Conservation (phyloP, 2,797 vertebrate genomes). For the Taenioides sp. region DNA sequence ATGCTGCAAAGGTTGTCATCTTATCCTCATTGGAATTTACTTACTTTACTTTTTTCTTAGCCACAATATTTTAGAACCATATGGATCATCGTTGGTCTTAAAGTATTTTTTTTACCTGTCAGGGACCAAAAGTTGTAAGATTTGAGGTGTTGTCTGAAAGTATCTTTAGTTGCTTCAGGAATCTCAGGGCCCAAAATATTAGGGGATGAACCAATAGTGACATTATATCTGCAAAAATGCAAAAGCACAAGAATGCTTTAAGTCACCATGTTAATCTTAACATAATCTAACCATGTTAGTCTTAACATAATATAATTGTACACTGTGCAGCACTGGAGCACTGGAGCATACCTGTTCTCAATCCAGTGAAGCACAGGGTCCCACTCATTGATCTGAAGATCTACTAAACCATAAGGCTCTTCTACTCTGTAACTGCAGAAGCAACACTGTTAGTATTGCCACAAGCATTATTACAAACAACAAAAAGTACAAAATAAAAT, state of each 20-base stretch:
- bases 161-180: conserved; percentile 85
- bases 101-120: conserved; percentile 78
- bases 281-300: background rate
- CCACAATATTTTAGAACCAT: background rate
- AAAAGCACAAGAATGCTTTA: background rate
- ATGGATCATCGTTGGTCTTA: background rate
- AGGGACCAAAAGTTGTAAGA: conserved; percentile 95
- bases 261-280: background rate
- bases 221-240: conserved; percentile 80
- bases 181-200: conserved; percentile 91
- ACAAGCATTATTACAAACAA: background rate
- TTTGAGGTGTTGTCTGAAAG: conserved; percentile 84
- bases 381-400: conserved; percentile 95
- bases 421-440: conserved; percentile 91
- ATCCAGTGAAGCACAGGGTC: conserved; percentile 91
- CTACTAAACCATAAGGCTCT: conserved; percentile 88
- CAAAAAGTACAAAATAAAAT: background rate
- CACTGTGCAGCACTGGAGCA: background rate
- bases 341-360: conserved; percentile 82
- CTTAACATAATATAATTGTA: background rate
- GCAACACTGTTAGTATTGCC: background rate
- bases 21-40: background rate
- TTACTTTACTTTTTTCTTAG: background rate
- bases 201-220: conserved; percentile 88
- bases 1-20: no score